Evolutionary conservation across 2,888 invertebrate genomes (phyloP).

Genomic region (Ornithoptera priamus): DNA sequence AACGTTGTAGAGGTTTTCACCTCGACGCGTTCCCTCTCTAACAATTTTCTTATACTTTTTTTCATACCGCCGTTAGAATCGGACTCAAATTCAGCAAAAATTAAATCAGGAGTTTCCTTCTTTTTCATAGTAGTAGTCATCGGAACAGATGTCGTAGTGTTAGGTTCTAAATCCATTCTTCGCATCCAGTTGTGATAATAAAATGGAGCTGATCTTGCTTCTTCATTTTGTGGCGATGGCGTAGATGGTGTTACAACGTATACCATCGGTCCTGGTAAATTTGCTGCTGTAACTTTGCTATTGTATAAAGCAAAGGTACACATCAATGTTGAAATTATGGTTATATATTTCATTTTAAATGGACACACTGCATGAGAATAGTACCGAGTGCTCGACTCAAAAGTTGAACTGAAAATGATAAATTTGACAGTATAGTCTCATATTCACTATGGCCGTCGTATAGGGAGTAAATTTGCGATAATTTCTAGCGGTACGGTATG

Average conservation of each 20-base stretch:
- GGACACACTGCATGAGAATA: constrained; percentile 47
- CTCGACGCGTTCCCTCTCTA: constrained; percentile 59
- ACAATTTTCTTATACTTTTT: constrained; percentile 66
- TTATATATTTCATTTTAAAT: constrained; percentile 52
- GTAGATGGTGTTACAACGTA: constrained; percentile 71
- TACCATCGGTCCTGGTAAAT: constrained; percentile 63
- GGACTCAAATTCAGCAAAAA: constrained; percentile 73
- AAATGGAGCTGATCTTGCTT: constrained; percentile 62
- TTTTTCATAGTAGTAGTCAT: constrained; percentile 46
- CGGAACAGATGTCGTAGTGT: constrained; percentile 42
- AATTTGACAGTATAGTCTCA: constrained; percentile 36
- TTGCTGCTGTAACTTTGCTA: constrained; percentile 45
- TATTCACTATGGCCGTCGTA: constrained; percentile 45
- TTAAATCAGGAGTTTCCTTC: constrained; percentile 61
- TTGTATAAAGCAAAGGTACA: constrained; percentile 34
- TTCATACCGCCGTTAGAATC: constrained; percentile 46
- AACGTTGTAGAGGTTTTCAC: constrained; percentile 45
- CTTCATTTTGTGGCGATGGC: constrained; percentile 44
- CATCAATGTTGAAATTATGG: constrained; percentile 36
- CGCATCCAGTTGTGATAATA: constrained; percentile 73
- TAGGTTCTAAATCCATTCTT: constrained; percentile 59
- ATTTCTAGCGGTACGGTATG: constrained; percentile 76
- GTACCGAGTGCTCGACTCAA: constrained; percentile 50
- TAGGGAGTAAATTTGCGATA: constrained; percentile 65
- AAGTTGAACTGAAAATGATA: constrained; percentile 60